Evolutionary conservation across 2,797 vertebrate species (phyloP).

Genomic region (Xyrichtys novacula): DNA sequence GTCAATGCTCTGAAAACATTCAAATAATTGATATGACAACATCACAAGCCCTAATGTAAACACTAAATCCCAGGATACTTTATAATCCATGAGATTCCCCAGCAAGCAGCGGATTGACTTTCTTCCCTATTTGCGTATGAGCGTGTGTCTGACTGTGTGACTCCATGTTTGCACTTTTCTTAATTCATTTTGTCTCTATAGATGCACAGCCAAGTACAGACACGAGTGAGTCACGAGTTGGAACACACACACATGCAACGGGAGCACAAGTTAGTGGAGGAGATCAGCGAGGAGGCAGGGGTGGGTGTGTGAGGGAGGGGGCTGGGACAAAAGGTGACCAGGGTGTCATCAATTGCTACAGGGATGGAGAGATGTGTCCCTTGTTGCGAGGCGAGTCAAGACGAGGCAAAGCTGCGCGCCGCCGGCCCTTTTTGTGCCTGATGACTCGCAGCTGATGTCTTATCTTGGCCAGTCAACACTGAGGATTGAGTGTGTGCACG

Average conservation of each 20-base stretch:
- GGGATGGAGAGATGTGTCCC: constrained; percentile 67
- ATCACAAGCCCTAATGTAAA: constrained; percentile 43
- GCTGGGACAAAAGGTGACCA: constrained; percentile 59
- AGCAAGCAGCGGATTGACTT: constrained; percentile 49
- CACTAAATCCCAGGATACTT: constrained; percentile 41
- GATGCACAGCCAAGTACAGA: constrained; percentile 36
- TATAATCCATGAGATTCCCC: constrained; percentile 40
- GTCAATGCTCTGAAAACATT: constrained; percentile 23
- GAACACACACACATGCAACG: constrained; percentile 48
- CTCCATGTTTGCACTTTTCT: constrained; percentile 47
- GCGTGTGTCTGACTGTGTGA: constrained; percentile 8
- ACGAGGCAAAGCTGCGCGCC: constrained; percentile 64
- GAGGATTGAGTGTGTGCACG: constrained; percentile 61
- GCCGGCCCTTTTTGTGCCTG: constrained; percentile 70
- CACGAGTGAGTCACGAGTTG: constrained; percentile 64
- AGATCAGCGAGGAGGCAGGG: constrained; percentile 45
- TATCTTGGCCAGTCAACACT: constrained; percentile 70
- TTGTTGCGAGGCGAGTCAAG: constrained; percentile 66
- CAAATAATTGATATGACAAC: constrained; percentile 33
- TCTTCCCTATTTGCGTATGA: constrained; percentile 3
- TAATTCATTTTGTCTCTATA: constrained; percentile 44
- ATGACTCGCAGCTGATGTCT: constrained; percentile 80
- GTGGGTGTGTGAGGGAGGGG: constrained; percentile 29
- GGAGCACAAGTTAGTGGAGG: constrained; percentile 39
- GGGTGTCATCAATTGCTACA: constrained; percentile 73